phyloP scores from a whole-genome alignment of 2,797 vertebrate species.

The Mico argentatus region DNA sequence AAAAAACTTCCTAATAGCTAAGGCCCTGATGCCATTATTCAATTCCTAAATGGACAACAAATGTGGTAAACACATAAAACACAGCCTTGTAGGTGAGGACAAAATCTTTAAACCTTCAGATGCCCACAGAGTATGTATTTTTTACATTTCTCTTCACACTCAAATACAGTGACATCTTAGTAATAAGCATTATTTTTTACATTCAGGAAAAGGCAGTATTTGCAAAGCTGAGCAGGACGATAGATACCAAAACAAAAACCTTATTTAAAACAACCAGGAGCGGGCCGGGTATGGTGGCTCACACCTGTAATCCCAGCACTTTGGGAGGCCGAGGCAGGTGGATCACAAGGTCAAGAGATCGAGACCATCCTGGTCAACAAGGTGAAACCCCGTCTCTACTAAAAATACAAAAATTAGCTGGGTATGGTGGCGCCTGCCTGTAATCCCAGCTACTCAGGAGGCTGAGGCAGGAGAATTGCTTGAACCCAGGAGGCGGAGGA shows the following conservation, averaged over 20 bases:
- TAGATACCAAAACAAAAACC: conserved; percentile 8
- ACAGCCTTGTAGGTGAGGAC: neutral
- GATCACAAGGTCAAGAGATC: no score
- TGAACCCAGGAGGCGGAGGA: no score
- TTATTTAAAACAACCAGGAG: neutral
- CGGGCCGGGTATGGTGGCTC: no score
- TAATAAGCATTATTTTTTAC: neutral
- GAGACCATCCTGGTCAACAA: no score
- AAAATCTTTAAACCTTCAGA: conserved; percentile 21
- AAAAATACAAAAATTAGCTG: no score
- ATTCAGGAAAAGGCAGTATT: neutral
- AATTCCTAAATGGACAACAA: neutral
- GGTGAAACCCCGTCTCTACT: no score
- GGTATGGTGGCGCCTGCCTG: no score
- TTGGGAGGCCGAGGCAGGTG: no score
- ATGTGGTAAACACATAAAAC: conserved; percentile 24
- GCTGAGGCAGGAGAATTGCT: no score
- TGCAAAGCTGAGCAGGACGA: conserved; percentile 22
- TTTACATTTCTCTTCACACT: conserved; percentile 21
- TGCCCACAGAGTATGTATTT: neutral
- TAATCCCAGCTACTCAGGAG: no score
- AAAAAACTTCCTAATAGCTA: conserved; percentile 23
- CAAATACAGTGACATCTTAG: neutral
- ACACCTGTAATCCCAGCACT: no score
- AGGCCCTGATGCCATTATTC: conserved; percentile 3